These are phyloP conservation scores for Sorex araneus DNA, from an alignment of 2,113 vertebrate species.

Conservation along the genomic window DNA sequence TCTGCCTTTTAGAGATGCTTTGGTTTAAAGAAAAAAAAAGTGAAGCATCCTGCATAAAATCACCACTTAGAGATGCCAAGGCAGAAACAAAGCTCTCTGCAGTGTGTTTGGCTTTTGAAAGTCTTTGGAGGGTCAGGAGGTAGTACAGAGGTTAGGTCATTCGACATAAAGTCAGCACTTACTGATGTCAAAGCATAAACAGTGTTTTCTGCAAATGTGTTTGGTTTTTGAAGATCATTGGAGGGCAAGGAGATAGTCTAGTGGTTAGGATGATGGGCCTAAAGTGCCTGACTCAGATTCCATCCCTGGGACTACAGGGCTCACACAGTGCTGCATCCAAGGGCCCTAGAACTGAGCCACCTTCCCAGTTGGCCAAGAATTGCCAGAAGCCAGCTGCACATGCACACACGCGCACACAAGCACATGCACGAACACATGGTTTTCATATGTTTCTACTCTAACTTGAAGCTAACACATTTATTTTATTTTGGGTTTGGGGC, in stretches of 20 bases:
- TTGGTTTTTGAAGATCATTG: conserved; percentile 48
- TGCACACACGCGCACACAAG: neutral
- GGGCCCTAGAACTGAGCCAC: too few relatives aligned
- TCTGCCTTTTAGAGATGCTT: neutral
- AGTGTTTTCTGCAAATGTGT: neutral
- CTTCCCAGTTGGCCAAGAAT: too few relatives aligned
- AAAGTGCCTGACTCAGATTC: too few relatives aligned
- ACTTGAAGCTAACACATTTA: conserved; percentile 31
- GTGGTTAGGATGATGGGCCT: too few relatives aligned
- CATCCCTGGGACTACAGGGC: too few relatives aligned
- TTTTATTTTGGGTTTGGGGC: neutral
- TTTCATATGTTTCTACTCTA: neutral
- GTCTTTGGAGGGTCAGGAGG: neutral
- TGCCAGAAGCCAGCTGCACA: neutral
- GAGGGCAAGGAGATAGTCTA: neutral
- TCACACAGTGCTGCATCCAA: too few relatives aligned
- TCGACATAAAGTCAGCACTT: neutral
- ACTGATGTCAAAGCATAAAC: conserved; percentile 9
- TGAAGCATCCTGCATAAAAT: too few relatives aligned
- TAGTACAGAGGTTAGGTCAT: neutral
- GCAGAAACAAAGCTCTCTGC: neutral
- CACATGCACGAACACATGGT: neutral
- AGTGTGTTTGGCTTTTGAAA: neutral
- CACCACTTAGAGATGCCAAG: neutral
- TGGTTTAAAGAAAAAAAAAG: too few relatives aligned